Evolutionary conservation across 2,797 vertebrate species (phyloP), one percentile per base, ranked within the genome.

Genomic region (Crocidura indochinensis): DNA sequence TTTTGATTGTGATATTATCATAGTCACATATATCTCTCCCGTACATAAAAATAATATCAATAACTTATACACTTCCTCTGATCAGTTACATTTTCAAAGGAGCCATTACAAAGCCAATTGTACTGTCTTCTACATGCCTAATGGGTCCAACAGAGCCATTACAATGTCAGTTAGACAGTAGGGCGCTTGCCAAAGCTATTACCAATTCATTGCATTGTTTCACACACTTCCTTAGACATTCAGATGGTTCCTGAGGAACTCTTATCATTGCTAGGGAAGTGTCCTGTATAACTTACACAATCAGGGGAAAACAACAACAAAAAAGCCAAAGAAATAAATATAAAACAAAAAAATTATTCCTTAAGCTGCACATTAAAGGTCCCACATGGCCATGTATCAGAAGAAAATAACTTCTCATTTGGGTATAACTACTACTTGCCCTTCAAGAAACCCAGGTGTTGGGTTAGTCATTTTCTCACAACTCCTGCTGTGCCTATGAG

Each of bases 31-130:
- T 96, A 68, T 53, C 68, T 96, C 68, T 38, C 84, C n/a, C 88
- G 83, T 47, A 94, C 0, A 56, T 94, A 95, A 64, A 53, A 94
- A 84, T 91, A 89, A 95, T 96, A 76, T 76, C 46, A 96, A 51
- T 88, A 81, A 96, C 90, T 95, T 91, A 91, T 51, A 94, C 8
- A 79, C 71, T 95, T 95, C 92, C 88, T 96, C 62, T 93, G 94
- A 95, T 96, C 51, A 6, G 89, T 20, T 96, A 95, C 80, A 74
- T 91, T 93, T 96, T 95, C 95, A 95, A 91, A 97, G 93, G 94
- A 97, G 82, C 93, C 92, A 64, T 95, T 95, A 91, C 56, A 84
- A 94, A 96, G 87, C 94, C 93, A 96, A 81, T 78, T 88, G 74
- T 78, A 90, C 74, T 92, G 90, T 95, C 87, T 96, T 88, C 88